Evolutionary conservation across 2,888 invertebrate species (phyloP).

Genomic region (Cybosia mesomella): DNA sequence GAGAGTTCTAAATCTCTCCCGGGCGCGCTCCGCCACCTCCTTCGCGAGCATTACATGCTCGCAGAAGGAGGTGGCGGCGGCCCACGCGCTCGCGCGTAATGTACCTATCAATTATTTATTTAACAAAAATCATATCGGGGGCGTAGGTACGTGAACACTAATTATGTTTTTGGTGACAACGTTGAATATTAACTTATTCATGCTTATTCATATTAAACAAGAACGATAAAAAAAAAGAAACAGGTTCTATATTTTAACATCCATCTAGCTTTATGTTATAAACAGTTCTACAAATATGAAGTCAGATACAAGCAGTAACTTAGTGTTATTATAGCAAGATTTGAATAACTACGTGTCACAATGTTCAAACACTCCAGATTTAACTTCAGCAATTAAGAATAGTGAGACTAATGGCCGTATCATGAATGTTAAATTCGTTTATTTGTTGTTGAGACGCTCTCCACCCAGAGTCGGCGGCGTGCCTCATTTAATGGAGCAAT

Average conservation of each 20-base stretch:
- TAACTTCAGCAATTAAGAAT: constrained; percentile 71
- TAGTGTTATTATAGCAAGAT: constrained; percentile 38
- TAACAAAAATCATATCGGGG: background rate
- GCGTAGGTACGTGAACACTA: background rate
- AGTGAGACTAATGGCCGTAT: constrained; percentile 72
- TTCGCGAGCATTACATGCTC: too few species aligned
- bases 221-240: background rate
- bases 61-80: too few species aligned
- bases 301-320: constrained; percentile 29
- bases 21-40: too few species aligned
- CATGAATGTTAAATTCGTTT: constrained; percentile 72
- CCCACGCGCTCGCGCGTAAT: too few species aligned
- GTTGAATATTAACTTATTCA: background rate
- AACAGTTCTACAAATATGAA: constrained; percentile 19
- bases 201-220: background rate
- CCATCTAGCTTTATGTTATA: constrained; percentile 10
- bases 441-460: constrained; percentile 75
- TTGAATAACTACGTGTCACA: constrained; percentile 56
- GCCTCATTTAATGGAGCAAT: constrained; percentile 86
- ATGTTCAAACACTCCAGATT: constrained; percentile 63
- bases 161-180: background rate
- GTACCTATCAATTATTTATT: too few species aligned
- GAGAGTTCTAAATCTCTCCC: too few species aligned
- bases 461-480: constrained; percentile 80
- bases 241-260: constrained; percentile 4